Conservation (phyloP, 2,888 invertebrate genomes). For the Patella caerulea region DNA sequence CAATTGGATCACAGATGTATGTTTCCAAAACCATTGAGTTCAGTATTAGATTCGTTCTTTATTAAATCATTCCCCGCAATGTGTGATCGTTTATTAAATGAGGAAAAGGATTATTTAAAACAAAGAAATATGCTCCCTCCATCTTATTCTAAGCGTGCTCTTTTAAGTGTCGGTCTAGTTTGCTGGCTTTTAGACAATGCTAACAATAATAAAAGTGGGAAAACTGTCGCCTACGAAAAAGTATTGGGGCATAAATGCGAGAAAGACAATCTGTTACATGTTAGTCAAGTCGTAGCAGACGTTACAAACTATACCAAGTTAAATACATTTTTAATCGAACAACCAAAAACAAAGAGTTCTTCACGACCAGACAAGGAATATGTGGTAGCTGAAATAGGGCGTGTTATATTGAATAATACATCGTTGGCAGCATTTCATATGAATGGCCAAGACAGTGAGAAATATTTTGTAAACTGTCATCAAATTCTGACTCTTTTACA, state of each 20-base stretch:
- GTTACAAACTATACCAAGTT: background rate
- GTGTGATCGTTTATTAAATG: background rate
- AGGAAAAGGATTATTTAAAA: background rate
- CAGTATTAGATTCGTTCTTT: background rate
- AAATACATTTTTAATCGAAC: background rate
- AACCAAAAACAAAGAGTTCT: background rate
- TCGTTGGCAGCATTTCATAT: background rate
- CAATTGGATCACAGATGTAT: background rate
- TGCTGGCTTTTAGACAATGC: background rate
- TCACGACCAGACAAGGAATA: background rate
- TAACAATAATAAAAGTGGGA: background rate
- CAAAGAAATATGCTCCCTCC: background rate
- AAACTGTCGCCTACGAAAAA: background rate
- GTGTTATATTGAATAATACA: background rate
- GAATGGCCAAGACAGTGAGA: background rate
- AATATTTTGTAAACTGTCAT: background rate
- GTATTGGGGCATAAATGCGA: background rate
- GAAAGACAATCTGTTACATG: background rate
- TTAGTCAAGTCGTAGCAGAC: background rate
- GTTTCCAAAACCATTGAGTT: background rate
- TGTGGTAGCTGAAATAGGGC: background rate
- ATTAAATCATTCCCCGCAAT: background rate
- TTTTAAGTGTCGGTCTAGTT: background rate
- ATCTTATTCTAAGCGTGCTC: background rate
- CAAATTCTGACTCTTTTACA: background rate